These are phyloP conservation scores for Iguana delicatissima DNA, from an alignment of 2,797 vertebrate genomes.

Conservation along the genomic window DNA sequence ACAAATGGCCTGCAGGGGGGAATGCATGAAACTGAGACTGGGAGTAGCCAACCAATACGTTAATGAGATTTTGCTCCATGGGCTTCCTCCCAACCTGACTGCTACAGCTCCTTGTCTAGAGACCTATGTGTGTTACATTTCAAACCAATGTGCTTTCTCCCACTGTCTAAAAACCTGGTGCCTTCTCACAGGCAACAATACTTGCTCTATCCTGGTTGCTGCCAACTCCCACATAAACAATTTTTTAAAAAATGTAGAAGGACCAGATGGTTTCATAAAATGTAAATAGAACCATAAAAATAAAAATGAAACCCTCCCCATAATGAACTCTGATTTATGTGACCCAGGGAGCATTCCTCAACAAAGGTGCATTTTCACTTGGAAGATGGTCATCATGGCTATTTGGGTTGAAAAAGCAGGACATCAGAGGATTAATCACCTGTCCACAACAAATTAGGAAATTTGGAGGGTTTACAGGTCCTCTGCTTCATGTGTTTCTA, in stretches of 20 bases:
- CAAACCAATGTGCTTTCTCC: neutral
- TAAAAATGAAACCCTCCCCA: conserved; percentile 60
- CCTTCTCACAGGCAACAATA: conserved; percentile 28
- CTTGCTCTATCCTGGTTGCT: conserved; percentile 37
- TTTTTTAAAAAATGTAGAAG: conserved; percentile 39
- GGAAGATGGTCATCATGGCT: conserved; percentile 34
- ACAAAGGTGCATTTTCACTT: conserved; percentile 31
- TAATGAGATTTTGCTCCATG: conserved; percentile 30
- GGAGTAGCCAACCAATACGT: neutral
- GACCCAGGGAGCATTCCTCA: conserved; percentile 50
- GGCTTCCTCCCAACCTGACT: neutral
- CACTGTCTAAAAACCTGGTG: neutral
- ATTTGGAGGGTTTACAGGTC: too few species aligned
- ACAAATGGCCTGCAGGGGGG: conserved; percentile 20
- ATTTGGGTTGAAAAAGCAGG: conserved; percentile 28
- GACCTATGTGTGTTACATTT: neutral
- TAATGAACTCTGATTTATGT: conserved; percentile 73
- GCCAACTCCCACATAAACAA: conserved; percentile 54
- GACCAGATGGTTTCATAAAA: conserved; percentile 79
- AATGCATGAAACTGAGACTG: neutral
- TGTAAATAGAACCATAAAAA: conserved; percentile 76
- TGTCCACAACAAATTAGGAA: too few species aligned
- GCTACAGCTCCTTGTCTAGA: neutral
- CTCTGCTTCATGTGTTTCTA: too few species aligned
- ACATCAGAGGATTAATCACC: too few species aligned